Base-by-base conservation (phyloP, 2,797 vertebrate genomes). In the Austrolebias charrua region DNA sequence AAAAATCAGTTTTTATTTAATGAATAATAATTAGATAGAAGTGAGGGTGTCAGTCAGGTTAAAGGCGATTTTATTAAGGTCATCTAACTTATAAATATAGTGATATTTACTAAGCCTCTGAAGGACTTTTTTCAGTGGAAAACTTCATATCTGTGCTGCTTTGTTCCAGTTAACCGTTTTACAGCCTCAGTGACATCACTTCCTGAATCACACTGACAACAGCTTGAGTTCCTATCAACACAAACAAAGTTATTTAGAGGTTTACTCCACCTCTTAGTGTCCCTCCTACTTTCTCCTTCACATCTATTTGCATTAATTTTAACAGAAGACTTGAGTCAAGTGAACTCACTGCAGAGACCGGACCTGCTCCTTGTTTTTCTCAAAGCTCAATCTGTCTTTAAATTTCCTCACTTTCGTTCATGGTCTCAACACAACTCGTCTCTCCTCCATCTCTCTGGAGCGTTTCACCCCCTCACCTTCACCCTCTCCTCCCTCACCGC, bases 221-320 rank as follows among this genome's bases (percentile, higher is more conserved):
- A 85, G 84, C 79, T 89, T 88, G 82, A 59, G 38, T 40, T 12
- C 38, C 85, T 84, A 28, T 76, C 90, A 88, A 89, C 89, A 87
- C 28, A 68, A 31, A 46, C 33, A 8, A 3, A 24, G 72, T 88
- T 92, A 86, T 92, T 93, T 92, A 89, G 92, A 89, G 88, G 81
- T 61, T 51, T 77, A 76, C 73, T 82, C 64, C 71, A 66, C 68
- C 60, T 78, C 80, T 82, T 73, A 6, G 31, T 82, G 74, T 79
- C 61, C 58, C 69, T 77, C 60, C 55, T 65, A 19, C 76, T 65
- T 65, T 67, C 66, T 66, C 63, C 57, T 70, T 69, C 64, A 66
- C 29, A 45, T 78, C 61, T 85, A 82, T 83, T 87, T 88, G 80
- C 79, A 81, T 86, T 85, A 78, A 52, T 71, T 70, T 80, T 85